Percentiles rank a stretch among this genome's conserved stretches.
Evolutionary conservation across 2,113 vertebrate species (phyloP).

Genomic region (Sylvia atricapilla): DNA sequence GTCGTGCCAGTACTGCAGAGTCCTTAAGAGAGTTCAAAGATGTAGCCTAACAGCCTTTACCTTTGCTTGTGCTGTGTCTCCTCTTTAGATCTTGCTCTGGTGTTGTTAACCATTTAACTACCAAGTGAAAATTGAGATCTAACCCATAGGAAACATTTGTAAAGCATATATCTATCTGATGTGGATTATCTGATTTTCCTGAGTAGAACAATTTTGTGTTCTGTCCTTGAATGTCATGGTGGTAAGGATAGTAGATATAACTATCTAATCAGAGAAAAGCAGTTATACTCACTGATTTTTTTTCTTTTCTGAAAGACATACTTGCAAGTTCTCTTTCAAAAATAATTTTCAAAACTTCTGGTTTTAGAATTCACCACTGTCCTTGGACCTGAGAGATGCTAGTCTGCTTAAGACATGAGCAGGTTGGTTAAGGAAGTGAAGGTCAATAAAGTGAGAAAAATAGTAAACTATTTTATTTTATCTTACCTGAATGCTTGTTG

Average conservation of each 20-base stretch:
- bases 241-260: background rate
- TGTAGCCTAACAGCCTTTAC: background rate
- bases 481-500: background rate
- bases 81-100: background rate
- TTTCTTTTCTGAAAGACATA: background rate
- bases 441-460: background rate
- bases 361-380: background rate
- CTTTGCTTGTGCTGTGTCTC: conserved; percentile 3
- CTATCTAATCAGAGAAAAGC: background rate
- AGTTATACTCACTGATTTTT: background rate
- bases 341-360: background rate
- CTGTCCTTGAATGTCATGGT: background rate
- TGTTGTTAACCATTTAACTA: conserved; percentile 29
- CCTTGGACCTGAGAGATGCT: background rate
- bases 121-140: background rate
- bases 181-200: background rate
- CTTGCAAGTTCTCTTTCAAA: background rate
- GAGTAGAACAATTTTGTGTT: background rate
- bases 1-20: background rate
- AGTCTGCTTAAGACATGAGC: background rate
- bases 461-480: background rate
- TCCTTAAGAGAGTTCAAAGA: conserved; percentile 36
- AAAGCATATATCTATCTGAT: background rate
- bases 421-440: background rate
- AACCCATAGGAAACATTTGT: background rate